Evolutionary conservation across 2,888 invertebrate species (phyloP), one percentile per base, ranked within the genome.

Genomic region (Amiota mariae): DNA sequence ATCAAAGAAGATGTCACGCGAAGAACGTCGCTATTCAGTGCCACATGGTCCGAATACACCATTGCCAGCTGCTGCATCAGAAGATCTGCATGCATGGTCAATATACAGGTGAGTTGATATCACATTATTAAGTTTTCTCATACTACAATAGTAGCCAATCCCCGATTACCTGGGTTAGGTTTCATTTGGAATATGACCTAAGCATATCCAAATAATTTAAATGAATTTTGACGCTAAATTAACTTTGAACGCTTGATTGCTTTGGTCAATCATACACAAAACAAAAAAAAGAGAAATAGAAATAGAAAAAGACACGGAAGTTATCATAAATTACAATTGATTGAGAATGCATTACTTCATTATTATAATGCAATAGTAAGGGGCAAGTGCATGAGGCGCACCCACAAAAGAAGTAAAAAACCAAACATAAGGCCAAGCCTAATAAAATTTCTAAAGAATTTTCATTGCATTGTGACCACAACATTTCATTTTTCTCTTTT

Each of bases 11-110:
- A 85, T 90, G 84, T 90, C 91, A 81, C 92, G 92, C 82, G 93
- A 92, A 82, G 96, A 96, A 91, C 92, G 96, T 84, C 93, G 96
- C 88, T 97, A 97, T 91, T 96, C 96, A 72, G 96, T 96, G 88
- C 96, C 96, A 47, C 95, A 95, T 81, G 94, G 95, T 89, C 94
- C 95, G 74, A 93, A 93, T 83, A 92, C 93, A 78, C 94, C 91
- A 88, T 89, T 89, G 78, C 94, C 94, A 75, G 93, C 95, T 77
- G 95, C 95, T 88, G 95, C 96, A 82, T 96, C 95, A 71, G 97
- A 97, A 89, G 97, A 97, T 89, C 92, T 98, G 76, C 97, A 98
- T 90, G 97, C 97, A 75, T 98, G 98, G 98, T 97, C 97, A 80
- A 98, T 98, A 89, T 96, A 96, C 91, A 94, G 95, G 95, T 95